A percentile compares a stretch with the other conserved stretches of the same genome.
Evolutionary conservation across 2,113 vertebrate species (phyloP).

Genomic region (Desmodus rotundus): DNA sequence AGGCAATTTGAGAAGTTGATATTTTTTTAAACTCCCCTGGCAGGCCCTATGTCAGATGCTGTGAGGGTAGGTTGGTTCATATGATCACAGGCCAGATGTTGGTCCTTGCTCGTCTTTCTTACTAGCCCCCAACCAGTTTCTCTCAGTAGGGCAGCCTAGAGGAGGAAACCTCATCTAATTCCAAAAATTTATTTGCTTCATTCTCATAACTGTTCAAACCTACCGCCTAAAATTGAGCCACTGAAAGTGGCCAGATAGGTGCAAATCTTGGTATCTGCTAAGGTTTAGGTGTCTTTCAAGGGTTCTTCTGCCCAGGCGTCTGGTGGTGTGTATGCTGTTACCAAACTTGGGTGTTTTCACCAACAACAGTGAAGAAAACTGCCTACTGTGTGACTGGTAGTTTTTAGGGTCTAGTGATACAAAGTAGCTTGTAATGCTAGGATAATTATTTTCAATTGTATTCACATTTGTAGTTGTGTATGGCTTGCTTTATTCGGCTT

Average conservation of each 20-base stretch:
- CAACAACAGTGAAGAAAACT: background rate
- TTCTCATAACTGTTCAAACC: background rate
- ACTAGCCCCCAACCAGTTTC: background rate
- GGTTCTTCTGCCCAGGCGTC: background rate
- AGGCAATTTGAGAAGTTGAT: background rate
- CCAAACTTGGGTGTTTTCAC: background rate
- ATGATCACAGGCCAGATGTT: background rate
- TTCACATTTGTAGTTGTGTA: background rate
- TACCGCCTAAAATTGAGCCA: background rate
- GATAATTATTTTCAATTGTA: background rate
- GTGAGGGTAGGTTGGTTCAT: background rate
- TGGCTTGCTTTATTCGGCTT: background rate
- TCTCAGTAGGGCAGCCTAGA: background rate
- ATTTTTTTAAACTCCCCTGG: background rate
- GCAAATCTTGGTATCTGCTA: background rate
- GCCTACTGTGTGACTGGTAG: background rate
- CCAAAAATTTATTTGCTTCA: background rate
- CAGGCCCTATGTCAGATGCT: background rate
- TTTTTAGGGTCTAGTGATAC: background rate
- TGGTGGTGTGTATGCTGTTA: background rate
- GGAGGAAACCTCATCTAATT: background rate
- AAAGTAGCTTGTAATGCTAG: background rate
- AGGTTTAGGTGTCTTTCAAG: background rate
- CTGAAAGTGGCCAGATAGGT: background rate
- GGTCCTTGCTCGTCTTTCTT: background rate